Evolutionary conservation across 2,113 vertebrate genomes (phyloP).

Genomic region (Apaloderma vittatum): DNA sequence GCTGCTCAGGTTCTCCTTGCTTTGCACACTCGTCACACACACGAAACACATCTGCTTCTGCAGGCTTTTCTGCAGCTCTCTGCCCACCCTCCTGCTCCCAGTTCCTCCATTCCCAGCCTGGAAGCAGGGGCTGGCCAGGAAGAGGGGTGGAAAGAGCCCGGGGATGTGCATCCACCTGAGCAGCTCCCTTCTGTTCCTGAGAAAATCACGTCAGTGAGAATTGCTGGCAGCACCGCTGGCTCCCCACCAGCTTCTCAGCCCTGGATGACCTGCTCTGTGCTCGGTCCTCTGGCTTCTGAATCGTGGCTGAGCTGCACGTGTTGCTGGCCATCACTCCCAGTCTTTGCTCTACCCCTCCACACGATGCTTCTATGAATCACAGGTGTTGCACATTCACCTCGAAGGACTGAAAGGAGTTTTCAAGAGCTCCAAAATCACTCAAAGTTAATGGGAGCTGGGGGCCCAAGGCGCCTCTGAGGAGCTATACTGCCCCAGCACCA

Average conservation of each 20-base stretch:
- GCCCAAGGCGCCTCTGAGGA: not conserved
- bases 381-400: constrained; percentile 50
- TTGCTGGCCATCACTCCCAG: not conserved
- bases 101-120: not conserved
- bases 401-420: constrained; percentile 55
- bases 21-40: not conserved
- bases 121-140: not conserved
- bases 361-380: not conserved
- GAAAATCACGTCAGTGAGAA: constrained; percentile 23
- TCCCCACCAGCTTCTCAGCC: not conserved
- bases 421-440: constrained; percentile 70
- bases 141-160: accelerated
- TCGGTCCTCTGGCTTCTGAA: constrained; percentile 3
- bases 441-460: constrained; percentile 57
- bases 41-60: not conserved
- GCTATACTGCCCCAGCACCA: not conserved
- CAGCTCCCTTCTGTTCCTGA: not conserved
- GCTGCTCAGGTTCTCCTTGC: not conserved
- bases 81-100: not conserved
- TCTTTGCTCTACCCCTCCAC: not conserved
- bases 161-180: not conserved
- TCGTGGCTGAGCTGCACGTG: not conserved
- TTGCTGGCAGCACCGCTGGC: not conserved
- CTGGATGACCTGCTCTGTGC: not conserved
- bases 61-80: not conserved